Conservation (phyloP, 2,113 vertebrate species). For the Columbina picui region DNA sequence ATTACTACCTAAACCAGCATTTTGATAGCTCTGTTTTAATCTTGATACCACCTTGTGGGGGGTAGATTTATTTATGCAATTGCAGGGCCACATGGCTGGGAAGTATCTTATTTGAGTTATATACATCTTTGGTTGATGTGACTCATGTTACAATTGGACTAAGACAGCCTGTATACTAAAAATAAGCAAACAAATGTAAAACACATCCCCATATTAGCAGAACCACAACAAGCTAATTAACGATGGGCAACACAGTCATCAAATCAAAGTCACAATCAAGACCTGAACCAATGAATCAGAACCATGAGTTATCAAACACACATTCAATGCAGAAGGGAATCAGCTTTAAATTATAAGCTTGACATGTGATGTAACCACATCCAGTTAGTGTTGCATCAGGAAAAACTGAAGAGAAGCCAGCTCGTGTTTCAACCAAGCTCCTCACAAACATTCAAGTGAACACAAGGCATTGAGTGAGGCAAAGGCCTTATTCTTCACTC, state of each 20-base stretch:
- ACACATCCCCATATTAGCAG: neutral
- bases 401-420: neutral
- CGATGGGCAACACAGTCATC: neutral
- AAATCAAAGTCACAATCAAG: neutral
- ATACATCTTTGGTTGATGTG: neutral
- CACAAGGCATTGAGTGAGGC: neutral
- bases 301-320: neutral
- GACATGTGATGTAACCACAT: neutral
- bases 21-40: constrained; percentile 13
- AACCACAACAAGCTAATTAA: neutral
- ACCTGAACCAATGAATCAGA: neutral
- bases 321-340: neutral
- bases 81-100: neutral
- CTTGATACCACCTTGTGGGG: neutral
- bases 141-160: neutral
- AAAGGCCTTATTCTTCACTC: neutral
- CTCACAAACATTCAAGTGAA: neutral
- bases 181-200: constrained; percentile 16
- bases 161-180: neutral
- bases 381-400: neutral
- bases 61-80: neutral
- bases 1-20: neutral
- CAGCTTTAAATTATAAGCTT: neutral
- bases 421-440: neutral
- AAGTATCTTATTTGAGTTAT: neutral